phyloP scores from a whole-genome alignment of 2,797 vertebrate genomes.

The Crocidura indochinensis region DNA sequence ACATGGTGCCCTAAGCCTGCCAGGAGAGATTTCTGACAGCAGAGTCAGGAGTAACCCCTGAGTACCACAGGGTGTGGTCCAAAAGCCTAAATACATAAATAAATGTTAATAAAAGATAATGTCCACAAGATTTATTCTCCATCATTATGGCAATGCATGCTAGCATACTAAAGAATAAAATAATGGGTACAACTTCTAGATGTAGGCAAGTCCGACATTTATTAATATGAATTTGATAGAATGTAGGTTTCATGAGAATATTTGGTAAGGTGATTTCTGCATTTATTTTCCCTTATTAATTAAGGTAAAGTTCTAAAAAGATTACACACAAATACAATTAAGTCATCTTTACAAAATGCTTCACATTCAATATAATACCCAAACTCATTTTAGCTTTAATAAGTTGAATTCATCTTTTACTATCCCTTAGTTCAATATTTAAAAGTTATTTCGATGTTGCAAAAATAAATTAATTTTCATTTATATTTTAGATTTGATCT shows the following conservation, averaged over 20 bases:
- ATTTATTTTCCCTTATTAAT: constrained; percentile 30
- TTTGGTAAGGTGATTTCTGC: constrained; percentile 10
- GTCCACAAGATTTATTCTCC: neutral
- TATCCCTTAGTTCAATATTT: constrained; percentile 42
- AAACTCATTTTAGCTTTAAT: constrained; percentile 22
- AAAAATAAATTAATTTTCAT: neutral
- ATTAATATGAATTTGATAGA: neutral
- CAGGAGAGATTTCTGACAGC: too few species aligned
- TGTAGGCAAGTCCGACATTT: constrained; percentile 1
- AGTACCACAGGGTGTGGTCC: too few species aligned
- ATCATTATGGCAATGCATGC: neutral
- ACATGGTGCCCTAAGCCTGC: too few species aligned
- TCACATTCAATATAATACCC: neutral
- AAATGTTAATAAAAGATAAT: too few species aligned
- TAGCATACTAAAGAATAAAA: constrained; percentile 1
- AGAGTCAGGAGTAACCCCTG: too few species aligned
- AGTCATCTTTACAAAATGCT: constrained; percentile 11
- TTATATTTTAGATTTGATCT: neutral
- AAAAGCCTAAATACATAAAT: too few species aligned
- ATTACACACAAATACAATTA: constrained; percentile 14
- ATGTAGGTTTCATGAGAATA: neutral
- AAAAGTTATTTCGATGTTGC: neutral
- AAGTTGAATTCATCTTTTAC: constrained; percentile 45
- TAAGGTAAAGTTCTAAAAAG: constrained; percentile 30
- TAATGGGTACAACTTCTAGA: neutral